Base-by-base conservation (phyloP, 2,797 vertebrate genomes). In the Pterois miles region DNA sequence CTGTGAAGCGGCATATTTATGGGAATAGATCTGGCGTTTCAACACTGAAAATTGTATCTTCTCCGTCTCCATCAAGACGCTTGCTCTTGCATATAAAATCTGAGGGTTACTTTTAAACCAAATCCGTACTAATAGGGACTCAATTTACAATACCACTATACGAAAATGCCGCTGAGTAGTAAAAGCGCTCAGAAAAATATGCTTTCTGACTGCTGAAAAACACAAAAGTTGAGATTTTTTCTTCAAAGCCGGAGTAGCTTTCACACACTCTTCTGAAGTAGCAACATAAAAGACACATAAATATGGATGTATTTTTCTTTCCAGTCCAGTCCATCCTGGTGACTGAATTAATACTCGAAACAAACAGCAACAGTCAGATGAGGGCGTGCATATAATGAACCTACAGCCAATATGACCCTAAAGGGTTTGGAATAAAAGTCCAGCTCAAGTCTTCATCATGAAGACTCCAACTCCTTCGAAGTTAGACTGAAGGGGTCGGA, bases 241-340 rank as follows among this genome's bases (percentile, higher is more conserved):
- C 70, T 86, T 91, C 79, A 89, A 89, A 86, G 81, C 56, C 54
- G 25, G 38, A 65, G 54, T 56, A 52, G 58, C 69, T 84, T 78
- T 88, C 77, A 76, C 62, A 83, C 63, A 66, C 48, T 65, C 53
- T 60, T 91, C 80, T 84, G 85, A 88, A 87, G 82, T 65, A 10
- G 25, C 7, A 68, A 74, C 75, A 88, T 72, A 82, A 86, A 88
- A 86, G 80, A 81, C 29, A 69, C 20, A 90, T 79, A 86, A 79
- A 89, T 88, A 88, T 88, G 75, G 72, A 87, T 81, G 71, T 9
- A 18, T 74, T 59, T 36, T 38, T 8, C 14, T 76, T 62, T 77
- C 38, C 54, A 54, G n/a, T 62, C 33, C 34, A 75, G 57, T 27
- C 64, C 54, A 65, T 70, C 72, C 54, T 62, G 36, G 50, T 20